phyloP scores from a whole-genome alignment of 1,140 invertebrate species.

The Venturia canescens region DNA sequence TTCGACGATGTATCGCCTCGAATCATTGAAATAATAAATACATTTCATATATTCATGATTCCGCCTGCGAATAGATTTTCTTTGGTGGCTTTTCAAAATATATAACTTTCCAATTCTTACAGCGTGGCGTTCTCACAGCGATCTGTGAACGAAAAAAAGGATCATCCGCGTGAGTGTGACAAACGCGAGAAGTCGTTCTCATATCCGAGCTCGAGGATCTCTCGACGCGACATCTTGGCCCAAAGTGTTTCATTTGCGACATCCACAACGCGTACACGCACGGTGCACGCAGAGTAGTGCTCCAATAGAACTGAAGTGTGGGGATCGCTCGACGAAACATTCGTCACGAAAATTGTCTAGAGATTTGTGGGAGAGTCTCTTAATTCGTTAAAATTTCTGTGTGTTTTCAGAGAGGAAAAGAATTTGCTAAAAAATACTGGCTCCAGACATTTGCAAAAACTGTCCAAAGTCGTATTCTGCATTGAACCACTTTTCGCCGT shows the following conservation, averaged over 20 bases:
- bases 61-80: constrained; percentile 3
- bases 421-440: constrained; percentile 78
- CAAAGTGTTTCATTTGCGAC: constrained; percentile 72
- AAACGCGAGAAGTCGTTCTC: constrained; percentile 74
- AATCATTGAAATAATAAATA: constrained; percentile 55
- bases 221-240: constrained; percentile 71
- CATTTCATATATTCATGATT: constrained; percentile 59
- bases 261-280: constrained; percentile 67
- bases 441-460: constrained; percentile 76
- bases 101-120: constrained; percentile 31
- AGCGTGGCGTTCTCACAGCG: constrained; percentile 37
- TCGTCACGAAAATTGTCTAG: constrained; percentile 58
- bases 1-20: constrained; percentile 32
- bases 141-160: constrained; percentile 34
- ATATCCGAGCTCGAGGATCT: constrained; percentile 72
- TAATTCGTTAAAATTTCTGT: constrained; percentile 70
- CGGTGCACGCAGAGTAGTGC: constrained; percentile 7
- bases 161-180: constrained; percentile 63
- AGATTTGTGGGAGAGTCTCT: constrained; percentile 69
- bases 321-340: constrained; percentile 72
- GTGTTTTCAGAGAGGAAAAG: constrained; percentile 77
- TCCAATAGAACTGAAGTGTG: constrained; percentile 63
- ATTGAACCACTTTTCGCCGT: constrained; percentile 80
- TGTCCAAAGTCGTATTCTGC: constrained; percentile 76
- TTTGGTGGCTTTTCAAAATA: neutral